Evolutionary conservation across 2,888 invertebrate genomes (phyloP).

Genomic region (Nomada ruficornis): DNA sequence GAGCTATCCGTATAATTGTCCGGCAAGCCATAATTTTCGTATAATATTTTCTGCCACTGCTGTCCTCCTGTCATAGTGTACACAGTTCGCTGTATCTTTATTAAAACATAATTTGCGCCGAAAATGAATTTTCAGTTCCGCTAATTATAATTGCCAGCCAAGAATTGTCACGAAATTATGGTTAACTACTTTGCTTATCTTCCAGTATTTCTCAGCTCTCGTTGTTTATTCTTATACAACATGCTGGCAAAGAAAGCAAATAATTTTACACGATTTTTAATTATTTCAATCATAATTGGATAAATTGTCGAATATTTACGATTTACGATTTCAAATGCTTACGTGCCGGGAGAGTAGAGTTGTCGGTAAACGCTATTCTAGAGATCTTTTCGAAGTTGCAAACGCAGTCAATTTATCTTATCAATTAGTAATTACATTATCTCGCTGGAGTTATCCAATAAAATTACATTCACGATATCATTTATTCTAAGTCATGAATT

Average conservation of each 20-base stretch:
- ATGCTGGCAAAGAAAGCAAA: conserved; percentile 1
- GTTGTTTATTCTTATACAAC: neutral
- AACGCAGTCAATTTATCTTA: neutral
- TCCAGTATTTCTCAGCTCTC: neutral
- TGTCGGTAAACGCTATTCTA: neutral
- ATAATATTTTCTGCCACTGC: conserved; percentile 94
- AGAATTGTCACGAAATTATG: neutral
- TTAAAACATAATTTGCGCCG: neutral
- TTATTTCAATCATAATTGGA: neutral
- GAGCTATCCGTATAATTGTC: conserved; percentile 96
- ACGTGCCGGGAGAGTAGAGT: neutral
- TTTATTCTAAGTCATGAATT: neutral
- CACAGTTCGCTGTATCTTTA: neutral
- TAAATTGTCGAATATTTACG: neutral
- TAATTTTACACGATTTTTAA: neutral
- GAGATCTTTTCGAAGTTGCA: neutral
- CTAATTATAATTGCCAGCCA: neutral
- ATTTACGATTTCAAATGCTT: neutral
- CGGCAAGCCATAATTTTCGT: conserved; percentile 93
- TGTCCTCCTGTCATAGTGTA: conserved; percentile 34
- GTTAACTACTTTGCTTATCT: neutral
- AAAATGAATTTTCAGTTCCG: neutral
- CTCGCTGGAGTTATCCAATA: neutral
- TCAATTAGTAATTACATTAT: neutral
- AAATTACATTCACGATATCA: neutral